phyloP scores from a whole-genome alignment of 2,113 vertebrate genomes.

The Psettodes erumei region DNA sequence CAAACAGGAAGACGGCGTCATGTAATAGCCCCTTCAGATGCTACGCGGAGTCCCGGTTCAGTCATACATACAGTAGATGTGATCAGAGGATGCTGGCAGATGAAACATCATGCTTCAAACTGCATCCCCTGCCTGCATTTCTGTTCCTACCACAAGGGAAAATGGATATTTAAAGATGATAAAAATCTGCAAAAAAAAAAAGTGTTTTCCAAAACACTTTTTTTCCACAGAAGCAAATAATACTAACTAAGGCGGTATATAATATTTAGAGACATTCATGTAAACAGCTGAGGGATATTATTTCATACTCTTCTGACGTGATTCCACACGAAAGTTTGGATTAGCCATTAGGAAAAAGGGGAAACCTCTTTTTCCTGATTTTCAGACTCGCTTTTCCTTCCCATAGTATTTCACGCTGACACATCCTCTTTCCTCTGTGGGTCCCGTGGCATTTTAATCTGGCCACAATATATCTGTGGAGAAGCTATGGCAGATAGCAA shows the following conservation, averaged over 20 bases:
- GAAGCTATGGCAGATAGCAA: background rate
- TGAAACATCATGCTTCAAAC: background rate
- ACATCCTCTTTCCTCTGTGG: conserved; percentile 41
- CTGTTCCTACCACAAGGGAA: background rate
- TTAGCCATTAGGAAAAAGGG: conserved; percentile 22
- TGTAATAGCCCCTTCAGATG: conserved; percentile 30
- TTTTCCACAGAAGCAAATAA: conserved; percentile 28
- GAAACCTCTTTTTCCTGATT: conserved; percentile 35
- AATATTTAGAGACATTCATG: conserved; percentile 38
- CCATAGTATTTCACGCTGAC: conserved; percentile 43
- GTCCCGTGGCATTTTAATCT: conserved; percentile 26
- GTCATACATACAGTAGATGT: conserved; percentile 31
- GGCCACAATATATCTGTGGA: background rate
- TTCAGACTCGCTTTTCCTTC: conserved; percentile 38
- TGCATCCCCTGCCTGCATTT: background rate
- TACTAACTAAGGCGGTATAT: background rate
- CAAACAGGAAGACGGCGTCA: conserved; percentile 57
- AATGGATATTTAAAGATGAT: conserved; percentile 19
- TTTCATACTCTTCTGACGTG: conserved; percentile 52
- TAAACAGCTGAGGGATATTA: conserved; percentile 54
- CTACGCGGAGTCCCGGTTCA: conserved; percentile 5
- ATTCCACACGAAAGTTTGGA: conserved; percentile 53
- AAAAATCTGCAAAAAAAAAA: conserved; percentile 35
- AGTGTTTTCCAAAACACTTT: conserved; percentile 29
- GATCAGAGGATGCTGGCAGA: conserved; percentile 36